Percentiles rank a stretch among this genome's conserved stretches.
Evolutionary conservation across 2,113 vertebrate genomes (phyloP).

Genomic region (Platycercus adscitus): DNA sequence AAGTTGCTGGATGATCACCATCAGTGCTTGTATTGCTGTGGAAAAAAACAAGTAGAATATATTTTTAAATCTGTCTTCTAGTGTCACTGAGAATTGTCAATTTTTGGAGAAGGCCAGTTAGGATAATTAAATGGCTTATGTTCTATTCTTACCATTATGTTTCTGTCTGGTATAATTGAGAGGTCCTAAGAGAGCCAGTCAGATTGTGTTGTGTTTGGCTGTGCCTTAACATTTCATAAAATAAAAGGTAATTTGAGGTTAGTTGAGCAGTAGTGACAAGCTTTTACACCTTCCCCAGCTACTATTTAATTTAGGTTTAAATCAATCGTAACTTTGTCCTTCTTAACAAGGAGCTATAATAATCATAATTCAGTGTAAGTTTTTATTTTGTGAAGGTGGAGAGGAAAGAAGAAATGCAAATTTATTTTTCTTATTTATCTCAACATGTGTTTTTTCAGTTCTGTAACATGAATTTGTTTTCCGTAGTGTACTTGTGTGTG

Average conservation of each 20-base stretch:
- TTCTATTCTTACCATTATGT: neutral
- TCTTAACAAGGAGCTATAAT: neutral
- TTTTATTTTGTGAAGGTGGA: neutral
- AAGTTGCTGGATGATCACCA: neutral
- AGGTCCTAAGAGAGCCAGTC: neutral
- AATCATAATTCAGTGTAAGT: neutral
- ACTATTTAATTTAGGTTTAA: neutral
- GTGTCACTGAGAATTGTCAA: neutral
- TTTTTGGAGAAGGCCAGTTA: neutral
- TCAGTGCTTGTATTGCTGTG: neutral
- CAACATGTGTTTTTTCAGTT: neutral
- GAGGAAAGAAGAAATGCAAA: neutral
- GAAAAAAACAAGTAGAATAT: neutral
- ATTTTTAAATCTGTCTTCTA: neutral
- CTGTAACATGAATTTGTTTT: neutral
- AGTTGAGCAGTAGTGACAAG: neutral
- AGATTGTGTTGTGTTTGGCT: neutral
- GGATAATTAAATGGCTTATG: neutral
- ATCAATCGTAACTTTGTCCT: neutral
- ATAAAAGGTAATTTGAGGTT: neutral
- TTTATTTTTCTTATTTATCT: neutral
- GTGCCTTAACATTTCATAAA: neutral
- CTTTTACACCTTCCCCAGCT: neutral
- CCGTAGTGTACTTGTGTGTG: neutral
- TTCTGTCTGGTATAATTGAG: neutral